A percentile compares a stretch with the other conserved stretches of the same genome.
Evolutionary conservation across 2,113 vertebrate genomes (phyloP).

Genomic region (Rhinolophus ferrumequinum): DNA sequence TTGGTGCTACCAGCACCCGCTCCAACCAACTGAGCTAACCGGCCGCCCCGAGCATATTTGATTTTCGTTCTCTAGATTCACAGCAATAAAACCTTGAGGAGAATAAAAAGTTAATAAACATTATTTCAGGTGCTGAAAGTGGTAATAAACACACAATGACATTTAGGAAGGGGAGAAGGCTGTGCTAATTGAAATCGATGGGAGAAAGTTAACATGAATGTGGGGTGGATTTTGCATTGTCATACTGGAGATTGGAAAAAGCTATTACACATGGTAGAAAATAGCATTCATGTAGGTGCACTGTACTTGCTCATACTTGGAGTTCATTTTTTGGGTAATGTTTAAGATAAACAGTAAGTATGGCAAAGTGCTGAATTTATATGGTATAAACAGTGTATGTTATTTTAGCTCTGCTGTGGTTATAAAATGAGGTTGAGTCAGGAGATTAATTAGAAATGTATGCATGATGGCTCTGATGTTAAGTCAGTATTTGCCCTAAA

Average conservation of each 20-base stretch:
- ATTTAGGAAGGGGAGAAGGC: neutral
- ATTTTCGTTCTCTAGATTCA: conserved; percentile 24
- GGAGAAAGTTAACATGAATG: neutral
- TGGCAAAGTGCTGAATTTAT: neutral
- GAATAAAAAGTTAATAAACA: conserved; percentile 28
- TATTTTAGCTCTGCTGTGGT: conserved; percentile 50
- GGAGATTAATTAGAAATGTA: conserved; percentile 44
- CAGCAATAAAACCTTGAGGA: conserved; percentile 23
- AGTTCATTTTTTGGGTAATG: conserved; percentile 32
- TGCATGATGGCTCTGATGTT: neutral
- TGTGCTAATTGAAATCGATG: neutral
- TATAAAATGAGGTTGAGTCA: conserved; percentile 39
- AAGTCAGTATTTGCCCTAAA: conserved; percentile 39
- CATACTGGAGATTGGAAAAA: neutral
- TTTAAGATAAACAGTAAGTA: conserved; percentile 51
- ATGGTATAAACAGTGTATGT: neutral
- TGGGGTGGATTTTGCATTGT: conserved; percentile 19
- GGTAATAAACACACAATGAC: neutral
- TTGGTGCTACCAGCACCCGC: no score
- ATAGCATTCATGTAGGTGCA: neutral
- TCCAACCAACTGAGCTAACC: no score
- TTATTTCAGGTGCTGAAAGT: conserved; percentile 28
- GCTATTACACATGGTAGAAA: neutral
- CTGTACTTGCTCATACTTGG: conserved; percentile 42
- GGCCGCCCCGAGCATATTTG: neutral